Base-by-base conservation (phyloP, 2,888 invertebrate genomes). In the Drosophila fulvimacula region DNA sequence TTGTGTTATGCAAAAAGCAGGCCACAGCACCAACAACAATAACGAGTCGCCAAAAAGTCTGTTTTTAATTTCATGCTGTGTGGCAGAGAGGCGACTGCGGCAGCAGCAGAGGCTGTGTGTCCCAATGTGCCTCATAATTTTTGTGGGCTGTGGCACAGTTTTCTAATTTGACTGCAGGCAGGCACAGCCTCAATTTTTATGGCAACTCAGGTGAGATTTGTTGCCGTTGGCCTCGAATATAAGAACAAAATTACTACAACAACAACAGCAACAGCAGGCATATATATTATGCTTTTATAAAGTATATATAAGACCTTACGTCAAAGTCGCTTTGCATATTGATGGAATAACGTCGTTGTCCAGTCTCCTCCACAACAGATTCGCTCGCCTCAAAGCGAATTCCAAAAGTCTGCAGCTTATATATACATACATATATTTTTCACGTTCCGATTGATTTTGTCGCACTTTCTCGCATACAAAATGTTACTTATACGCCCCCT, bases 1-100 rank as follows among this genome's bases (percentile, higher is more conserved):
- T 88, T 82, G 82, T 79, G 82, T 89, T 88, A 82, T 89, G 84
- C 81, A 87, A 88, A 83, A 83, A 81, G 79, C 80, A 82, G 81
- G 79, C 79, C 88, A 73, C 38, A 44, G 41, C 56, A 51, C n/a
- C 46, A 57, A 48, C 38, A 55, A 55, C 46, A 63, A 48, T 34
- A 58, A 48, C 24, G 34, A 65, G 76, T 73, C 69, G 55, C 72
- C 76, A 80, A 82, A 85, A 80, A 82, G 87, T 88, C 88, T 83
- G 83, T 86, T 83, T 83, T 78, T 88, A 83, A 83, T 83, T 83
- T 83, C 69, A 83, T 88, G 77, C 77, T 69, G 66, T 71, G 71
- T 75, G 76, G 65, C 63, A 67, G 61, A 70, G 73, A 57, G 51
- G 44, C 55, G 10, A 24, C 21, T 1, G 11, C 34, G 15, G 34